Base-by-base conservation (phyloP, 2,797 vertebrate species). In the Coracias cyanogaster region DNA sequence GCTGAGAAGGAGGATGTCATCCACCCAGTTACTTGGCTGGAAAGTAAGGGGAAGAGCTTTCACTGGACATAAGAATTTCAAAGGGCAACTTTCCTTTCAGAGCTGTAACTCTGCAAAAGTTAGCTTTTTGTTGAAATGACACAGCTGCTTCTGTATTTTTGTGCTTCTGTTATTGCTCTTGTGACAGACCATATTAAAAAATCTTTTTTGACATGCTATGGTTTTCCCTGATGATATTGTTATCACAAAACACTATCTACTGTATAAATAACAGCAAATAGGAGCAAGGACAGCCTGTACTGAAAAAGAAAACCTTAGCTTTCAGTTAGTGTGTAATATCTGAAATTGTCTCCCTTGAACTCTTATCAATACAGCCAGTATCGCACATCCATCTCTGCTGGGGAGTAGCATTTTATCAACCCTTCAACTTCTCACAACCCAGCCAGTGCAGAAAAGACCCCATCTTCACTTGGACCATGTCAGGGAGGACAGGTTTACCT, bases 1-100 rank as follows among this genome's bases (percentile, higher is more conserved):
- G 84, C 94, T 87, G 96, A 93, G 93, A 95, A 95, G 70, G 71
- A 94, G 70, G 81, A 96, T 93, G 85, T 65, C 81, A 83, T 81
- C 64, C 73, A 92, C 78, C 69, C 81, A 91, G 64, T 69, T 66
- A 70, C 82, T 89, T 84, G 72, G 57, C 65, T 81, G 72, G 87
- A 88, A 94, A 93, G 41, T n/a, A 39, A 48, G 6, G 14, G 4
- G 33, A 82, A 77, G 25, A 82, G n/a, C 15, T 88, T 73, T 61
- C 67, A 70, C 15, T 81, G 66, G 61, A 73, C 0, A 0, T 25
- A 65, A 82, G 61, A 74, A 81, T 76, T 90, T 71, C 79, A 70
- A 91, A 82, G 58, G 39, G 28, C 49, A 82, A 46, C 43, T 76
- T 84, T 80, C 57, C 49, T 55, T 91, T 55, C 60, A 77, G 76